Evolutionary conservation across 2,888 invertebrate species (phyloP).

Genomic region (Chirona hameri): DNA sequence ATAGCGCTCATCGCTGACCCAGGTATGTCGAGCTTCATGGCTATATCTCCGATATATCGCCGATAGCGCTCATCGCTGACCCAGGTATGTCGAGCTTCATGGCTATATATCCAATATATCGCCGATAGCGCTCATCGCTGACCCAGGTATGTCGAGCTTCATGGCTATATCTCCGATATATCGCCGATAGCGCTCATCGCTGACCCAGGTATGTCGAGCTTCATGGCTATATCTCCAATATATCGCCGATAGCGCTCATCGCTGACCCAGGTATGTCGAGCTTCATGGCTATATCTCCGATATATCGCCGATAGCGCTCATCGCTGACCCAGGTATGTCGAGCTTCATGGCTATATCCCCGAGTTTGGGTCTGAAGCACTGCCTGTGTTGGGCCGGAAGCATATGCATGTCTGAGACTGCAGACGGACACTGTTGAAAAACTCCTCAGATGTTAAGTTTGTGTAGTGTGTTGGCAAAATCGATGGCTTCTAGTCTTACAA

Average conservation of each 20-base stretch:
- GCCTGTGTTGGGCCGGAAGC: too few species aligned
- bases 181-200: slow-evolving; percentile 37
- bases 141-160: slow-evolving; percentile 36
- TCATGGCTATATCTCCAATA: too few species aligned
- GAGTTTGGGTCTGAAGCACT: too few species aligned
- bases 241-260: slow-evolving; percentile 37
- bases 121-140: slow-evolving; percentile 36
- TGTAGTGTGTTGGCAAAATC: too few species aligned
- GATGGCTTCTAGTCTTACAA: too few species aligned
- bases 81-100: slow-evolving; percentile 36
- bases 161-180: too few species aligned
- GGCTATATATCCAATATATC: too few species aligned
- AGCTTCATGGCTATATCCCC: too few species aligned
- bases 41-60: slow-evolving; percentile 25
- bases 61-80: slow-evolving; percentile 36
- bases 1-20: slow-evolving; percentile 37
- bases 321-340: slow-evolving; percentile 36
- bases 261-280: slow-evolving; percentile 36
- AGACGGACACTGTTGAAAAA: too few species aligned
- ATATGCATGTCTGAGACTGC: too few species aligned
- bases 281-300: too few species aligned
- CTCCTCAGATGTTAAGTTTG: too few species aligned
- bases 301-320: slow-evolving; percentile 37
- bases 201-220: slow-evolving; percentile 33
- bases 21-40: slow-evolving; percentile 27